Evolutionary conservation across 2,797 vertebrate species (phyloP), one percentile per base, ranked within the genome.

Genomic region (Bryconaethiops microstoma): DNA sequence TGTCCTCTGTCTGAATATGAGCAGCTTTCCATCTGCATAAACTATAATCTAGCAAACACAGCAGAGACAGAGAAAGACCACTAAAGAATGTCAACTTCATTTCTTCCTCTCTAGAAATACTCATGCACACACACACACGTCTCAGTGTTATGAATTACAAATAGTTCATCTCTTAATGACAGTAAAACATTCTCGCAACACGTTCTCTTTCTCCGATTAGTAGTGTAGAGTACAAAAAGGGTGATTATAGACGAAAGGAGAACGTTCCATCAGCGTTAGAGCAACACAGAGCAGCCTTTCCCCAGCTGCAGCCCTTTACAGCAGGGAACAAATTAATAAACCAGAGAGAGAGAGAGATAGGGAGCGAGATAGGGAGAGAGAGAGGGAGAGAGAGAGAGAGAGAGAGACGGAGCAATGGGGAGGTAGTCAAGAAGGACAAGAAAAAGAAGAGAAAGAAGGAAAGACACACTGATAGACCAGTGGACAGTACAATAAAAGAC

Each of bases 251-350:
- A 85, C 82, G 69, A 82, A 69, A 69, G 81, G 75, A 90, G 91
- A 85, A 84, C 48, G 76, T 85, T 85, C 80, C 83, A 85, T 87
- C 84, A 86, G 81, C 74, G 63, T 68, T 80, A 78, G 54, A 72
- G 81, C 77, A 84, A 62, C 75, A 82, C 77, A 52, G n/a, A n/a
- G n/a, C 54, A 54, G 60, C 74, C 69, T 84, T 85, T 81, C 85
- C 83, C 86, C 83, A 86, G 88, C 84, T 87, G 78, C 77, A 88
- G 59, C 74, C 82, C 87, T 85, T 88, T 88, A 89, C 85, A 85
- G 67, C 77, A 82, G 87, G 85, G 87, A 87, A 93, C 92, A 89
- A 92, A 94, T 93, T 92, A 90, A 93, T 92, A 93, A 88, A 69
- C 75, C 67, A 77, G 80, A 79, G 71, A 82, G 82, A 80, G 83